Conservation (phyloP, 2,888 invertebrate genomes). For the Plemyria rubiginata region DNA sequence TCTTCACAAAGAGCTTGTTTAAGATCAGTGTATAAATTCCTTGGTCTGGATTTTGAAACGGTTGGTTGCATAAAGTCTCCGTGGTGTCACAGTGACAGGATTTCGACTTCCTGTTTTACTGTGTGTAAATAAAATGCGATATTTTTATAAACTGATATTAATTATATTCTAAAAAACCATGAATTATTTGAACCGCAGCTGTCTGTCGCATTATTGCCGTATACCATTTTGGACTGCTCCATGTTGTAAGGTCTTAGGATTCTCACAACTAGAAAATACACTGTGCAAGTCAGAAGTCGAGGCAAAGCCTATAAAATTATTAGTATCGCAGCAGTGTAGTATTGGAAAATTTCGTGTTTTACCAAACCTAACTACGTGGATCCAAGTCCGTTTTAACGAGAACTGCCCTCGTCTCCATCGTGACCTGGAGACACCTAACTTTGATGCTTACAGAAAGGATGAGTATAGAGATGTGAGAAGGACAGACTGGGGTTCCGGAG, state of each 20-base stretch:
- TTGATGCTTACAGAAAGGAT: slow-evolving; percentile 69
- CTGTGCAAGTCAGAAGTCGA: slow-evolving; percentile 2
- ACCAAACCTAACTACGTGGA: slow-evolving; percentile 52
- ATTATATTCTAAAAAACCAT: slow-evolving; percentile 39
- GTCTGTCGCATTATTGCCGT: slow-evolving; percentile 46
- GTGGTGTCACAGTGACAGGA: background rate
- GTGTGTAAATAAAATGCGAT: slow-evolving; percentile 19
- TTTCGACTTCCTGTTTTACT: background rate
- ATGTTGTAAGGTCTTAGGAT: slow-evolving; percentile 47
- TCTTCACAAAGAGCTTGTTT: too few species aligned
- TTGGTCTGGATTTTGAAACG: too few species aligned
- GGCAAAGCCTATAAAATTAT: slow-evolving; percentile 19
- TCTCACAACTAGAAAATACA: slow-evolving; percentile 23
- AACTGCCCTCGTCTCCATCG: slow-evolving; percentile 67
- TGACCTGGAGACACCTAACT: slow-evolving; percentile 67
- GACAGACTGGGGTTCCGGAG: slow-evolving; percentile 65
- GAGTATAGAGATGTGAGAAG: slow-evolving; percentile 61
- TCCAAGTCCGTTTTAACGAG: slow-evolving; percentile 69
- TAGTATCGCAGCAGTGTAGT: slow-evolving; percentile 24
- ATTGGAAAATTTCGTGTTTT: slow-evolving; percentile 15
- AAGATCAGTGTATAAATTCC: too few species aligned
- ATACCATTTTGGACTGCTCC: slow-evolving; percentile 47
- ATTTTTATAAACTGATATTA: background rate
- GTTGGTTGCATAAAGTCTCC: background rate
- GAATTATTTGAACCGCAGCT: slow-evolving; percentile 53